Evolutionary conservation across 2,797 vertebrate genomes (phyloP).

Genomic region (Molossus molossus): DNA sequence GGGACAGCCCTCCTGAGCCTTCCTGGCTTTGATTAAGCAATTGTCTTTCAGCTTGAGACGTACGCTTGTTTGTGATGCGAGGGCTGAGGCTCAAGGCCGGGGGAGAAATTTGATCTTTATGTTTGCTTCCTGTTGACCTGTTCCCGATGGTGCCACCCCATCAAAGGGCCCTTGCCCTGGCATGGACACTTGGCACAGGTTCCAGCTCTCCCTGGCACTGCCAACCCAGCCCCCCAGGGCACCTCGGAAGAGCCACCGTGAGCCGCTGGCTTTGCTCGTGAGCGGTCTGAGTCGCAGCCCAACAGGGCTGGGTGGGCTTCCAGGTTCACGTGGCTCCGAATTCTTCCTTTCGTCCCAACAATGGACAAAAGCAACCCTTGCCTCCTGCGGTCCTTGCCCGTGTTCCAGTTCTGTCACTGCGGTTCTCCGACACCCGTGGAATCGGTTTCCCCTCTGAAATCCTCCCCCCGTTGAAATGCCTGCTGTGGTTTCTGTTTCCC

Average conservation of each 20-base stretch:
- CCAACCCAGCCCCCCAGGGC: not conserved
- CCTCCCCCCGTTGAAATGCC: not conserved
- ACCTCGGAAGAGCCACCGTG: not conserved
- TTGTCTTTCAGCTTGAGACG: not conserved
- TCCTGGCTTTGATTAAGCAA: not conserved
- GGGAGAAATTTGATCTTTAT: not conserved
- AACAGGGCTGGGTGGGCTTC: not conserved
- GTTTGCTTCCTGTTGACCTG: constrained; percentile 14
- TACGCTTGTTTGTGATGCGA: not conserved
- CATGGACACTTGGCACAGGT: not conserved
- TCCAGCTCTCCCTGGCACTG: not conserved
- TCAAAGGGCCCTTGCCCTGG: constrained; percentile 7
- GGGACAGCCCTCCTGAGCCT: not conserved
- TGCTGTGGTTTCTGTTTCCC: not conserved
- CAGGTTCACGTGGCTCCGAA: not conserved
- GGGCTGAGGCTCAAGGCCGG: not conserved
- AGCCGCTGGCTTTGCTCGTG: not conserved
- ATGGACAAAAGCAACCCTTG: not conserved
- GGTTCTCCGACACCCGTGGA: not conserved
- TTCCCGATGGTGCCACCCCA: not conserved
- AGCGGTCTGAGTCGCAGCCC: not conserved
- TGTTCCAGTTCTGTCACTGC: accelerated
- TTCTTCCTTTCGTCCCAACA: not conserved
- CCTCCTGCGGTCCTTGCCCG: not conserved
- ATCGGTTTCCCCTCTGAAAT: not conserved